Evolutionary conservation across 2,113 vertebrate genomes (phyloP), one percentile per base, ranked within the genome.

Genomic region (Oreochromis niloticus): DNA sequence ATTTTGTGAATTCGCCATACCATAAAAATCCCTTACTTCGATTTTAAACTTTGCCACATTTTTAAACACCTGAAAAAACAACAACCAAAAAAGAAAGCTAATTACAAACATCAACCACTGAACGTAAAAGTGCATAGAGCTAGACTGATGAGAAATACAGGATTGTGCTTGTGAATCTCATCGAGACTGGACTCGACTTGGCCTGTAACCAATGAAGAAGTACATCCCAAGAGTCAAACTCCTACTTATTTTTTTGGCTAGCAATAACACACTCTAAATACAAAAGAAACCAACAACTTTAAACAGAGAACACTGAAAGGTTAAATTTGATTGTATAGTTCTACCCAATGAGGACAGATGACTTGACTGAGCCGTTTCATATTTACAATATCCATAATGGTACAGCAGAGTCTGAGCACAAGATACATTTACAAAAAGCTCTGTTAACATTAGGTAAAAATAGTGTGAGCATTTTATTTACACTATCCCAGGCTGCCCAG

Each of bases 391-490:
- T 93, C 95, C 92, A 95, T 96, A 95, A 95, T 94, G 94, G 96
- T 97, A 97, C 96, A 95, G 95, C 96, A 97, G 96, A 96, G 94
- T 97, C 94, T 89, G 95, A 97, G 97, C 97, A 98, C 97, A 85
- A 95, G 95, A 93, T 96, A 97, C 97, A 97, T 96, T 97, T 97
- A 97, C 97, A 97, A 97, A 97, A 96, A 94, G 95, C 96, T 90
- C 95, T 87, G 87, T 92, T 94, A 93, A 95, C 91, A 88, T 95
- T 90, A 88, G 92, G 91, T 96, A 95, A 96, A 96, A 96, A 96
- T 96, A 96, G 93, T 86, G 91, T 93, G 89, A 93, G 90, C 93
- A 94, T 95, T 95, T 93, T 95, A 95, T 96, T 94, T 95, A 96
- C 96, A 96, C 90, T 85, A 88, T 93, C 88, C 84, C 87, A 88